These are phyloP conservation scores for Caenorhabditis panamensis DNA, from an alignment of 2,888 invertebrate genomes.

Conservation along the genomic window DNA sequence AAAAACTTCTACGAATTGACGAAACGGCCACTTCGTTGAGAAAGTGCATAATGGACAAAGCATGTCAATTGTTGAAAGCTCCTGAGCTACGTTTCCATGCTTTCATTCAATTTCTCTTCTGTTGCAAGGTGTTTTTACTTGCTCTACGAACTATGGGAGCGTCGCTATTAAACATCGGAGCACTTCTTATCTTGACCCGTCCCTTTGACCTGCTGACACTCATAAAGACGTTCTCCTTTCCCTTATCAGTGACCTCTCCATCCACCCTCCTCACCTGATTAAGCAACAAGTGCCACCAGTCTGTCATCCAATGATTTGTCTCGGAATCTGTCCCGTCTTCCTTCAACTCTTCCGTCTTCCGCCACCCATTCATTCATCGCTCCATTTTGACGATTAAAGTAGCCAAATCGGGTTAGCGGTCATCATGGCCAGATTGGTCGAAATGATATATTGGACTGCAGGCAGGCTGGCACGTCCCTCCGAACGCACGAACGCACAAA, in stretches of 20 bases:
- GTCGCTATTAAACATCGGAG: not conserved
- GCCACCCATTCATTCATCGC: conserved; percentile 6
- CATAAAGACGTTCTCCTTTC: not conserved
- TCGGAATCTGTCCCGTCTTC: not conserved
- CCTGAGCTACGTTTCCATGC: not conserved
- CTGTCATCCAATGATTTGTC: conserved; percentile 18
- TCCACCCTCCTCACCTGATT: not conserved
- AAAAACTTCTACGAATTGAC: too few species aligned
- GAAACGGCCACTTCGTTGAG: too few species aligned
- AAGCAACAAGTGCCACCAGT: conserved; percentile 19
- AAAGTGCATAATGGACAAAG: not conserved
- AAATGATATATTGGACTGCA: conserved; percentile 46
- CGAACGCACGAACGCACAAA: conserved; percentile 21
- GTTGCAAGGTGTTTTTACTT: not conserved
- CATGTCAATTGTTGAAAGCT: not conserved
- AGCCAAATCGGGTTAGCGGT: conserved; percentile 41
- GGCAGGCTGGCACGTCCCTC: conserved; percentile 3
- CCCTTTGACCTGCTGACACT: not conserved
- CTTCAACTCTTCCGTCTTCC: not conserved
- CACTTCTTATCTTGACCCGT: not conserved
- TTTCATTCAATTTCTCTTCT: not conserved
- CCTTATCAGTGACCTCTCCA: conserved; percentile 15
- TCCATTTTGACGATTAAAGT: conserved; percentile 30
- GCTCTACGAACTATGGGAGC: not conserved
- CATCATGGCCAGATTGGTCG: conserved; percentile 50